These are phyloP conservation scores for Chloroceryle aenea DNA, from an alignment of 2,113 vertebrate species.

Conservation along the genomic window DNA sequence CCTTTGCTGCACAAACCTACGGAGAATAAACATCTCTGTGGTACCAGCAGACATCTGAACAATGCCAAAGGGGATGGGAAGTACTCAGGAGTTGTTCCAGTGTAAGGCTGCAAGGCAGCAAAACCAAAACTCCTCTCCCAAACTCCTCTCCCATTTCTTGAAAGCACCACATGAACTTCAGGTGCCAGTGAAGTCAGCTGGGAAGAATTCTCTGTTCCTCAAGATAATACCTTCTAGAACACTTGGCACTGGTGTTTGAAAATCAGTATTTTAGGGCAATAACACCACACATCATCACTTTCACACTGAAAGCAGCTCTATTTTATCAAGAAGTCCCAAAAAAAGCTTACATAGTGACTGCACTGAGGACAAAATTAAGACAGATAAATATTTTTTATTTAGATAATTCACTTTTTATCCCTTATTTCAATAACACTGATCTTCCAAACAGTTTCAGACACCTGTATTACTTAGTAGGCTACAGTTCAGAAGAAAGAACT, in stretches of 20 bases:
- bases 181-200: not conserved
- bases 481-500: not conserved
- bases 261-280: not conserved
- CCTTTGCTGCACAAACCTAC: not conserved
- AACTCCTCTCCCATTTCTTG: not conserved
- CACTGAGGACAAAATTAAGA: not conserved
- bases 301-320: accelerated
- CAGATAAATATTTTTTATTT: not conserved
- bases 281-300: not conserved
- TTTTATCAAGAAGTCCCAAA: not conserved
- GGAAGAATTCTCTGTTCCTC: not conserved
- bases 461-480: not conserved
- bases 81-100: not conserved
- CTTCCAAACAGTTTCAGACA: not conserved
- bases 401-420: not conserved
- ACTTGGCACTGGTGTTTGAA: not conserved
- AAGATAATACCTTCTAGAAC: not conserved
- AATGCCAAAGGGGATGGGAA: not conserved
- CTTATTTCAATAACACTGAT: not conserved
- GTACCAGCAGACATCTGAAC: accelerated
- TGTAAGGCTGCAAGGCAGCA: accelerated
- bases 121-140: not conserved
- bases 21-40: not conserved
- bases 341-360: not conserved
- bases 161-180: not conserved